These are phyloP conservation scores for Blastobasis lacticolella DNA, from an alignment of 2,888 invertebrate genomes.

Conservation along the genomic window DNA sequence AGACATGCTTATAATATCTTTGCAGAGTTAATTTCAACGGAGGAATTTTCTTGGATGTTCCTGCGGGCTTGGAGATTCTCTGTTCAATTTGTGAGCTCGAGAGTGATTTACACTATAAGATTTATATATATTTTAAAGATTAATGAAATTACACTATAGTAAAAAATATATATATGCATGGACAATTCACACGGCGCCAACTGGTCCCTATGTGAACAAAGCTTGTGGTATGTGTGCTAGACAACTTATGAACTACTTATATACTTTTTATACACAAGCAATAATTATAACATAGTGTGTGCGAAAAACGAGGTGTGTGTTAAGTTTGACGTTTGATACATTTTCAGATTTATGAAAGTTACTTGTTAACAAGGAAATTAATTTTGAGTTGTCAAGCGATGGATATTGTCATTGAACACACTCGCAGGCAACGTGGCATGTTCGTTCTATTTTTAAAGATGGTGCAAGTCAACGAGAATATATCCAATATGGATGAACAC, in stretches of 20 bases:
- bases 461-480: too few relatives aligned
- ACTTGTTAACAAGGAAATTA: too few relatives aligned
- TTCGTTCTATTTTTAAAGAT: conserved; percentile 20
- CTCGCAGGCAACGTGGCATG: background rate
- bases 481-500: too few relatives aligned
- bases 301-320: background rate
- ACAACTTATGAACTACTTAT: background rate
- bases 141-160: background rate
- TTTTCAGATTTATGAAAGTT: too few relatives aligned
- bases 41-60: background rate
- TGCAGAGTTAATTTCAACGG: conserved; percentile 10
- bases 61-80: background rate
- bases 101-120: background rate
- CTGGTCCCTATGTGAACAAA: too few relatives aligned
- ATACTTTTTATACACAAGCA: too few relatives aligned
- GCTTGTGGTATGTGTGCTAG: background rate
- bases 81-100: background rate
- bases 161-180: background rate
- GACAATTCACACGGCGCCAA: background rate
- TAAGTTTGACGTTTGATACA: too few relatives aligned
- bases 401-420: too few relatives aligned
- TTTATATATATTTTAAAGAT: background rate
- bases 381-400: too few relatives aligned
- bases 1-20: conserved; percentile 37
- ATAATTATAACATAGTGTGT: background rate